phyloP scores from a whole-genome alignment of 2,888 invertebrate species.

The Drosophila parthenogenetica region DNA sequence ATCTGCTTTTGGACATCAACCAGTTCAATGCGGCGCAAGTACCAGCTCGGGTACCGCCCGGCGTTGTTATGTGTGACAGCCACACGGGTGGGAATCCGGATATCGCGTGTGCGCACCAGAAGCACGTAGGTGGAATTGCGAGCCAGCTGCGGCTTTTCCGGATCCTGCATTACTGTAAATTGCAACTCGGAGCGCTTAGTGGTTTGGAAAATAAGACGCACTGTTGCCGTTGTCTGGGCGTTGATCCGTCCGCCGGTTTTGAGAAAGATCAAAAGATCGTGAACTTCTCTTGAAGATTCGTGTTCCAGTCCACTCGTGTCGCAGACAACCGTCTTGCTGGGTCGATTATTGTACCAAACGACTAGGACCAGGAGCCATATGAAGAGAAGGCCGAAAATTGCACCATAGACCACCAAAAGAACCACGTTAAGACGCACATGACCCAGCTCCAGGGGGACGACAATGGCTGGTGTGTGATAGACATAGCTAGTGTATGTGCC shows the following conservation, averaged over 20 bases:
- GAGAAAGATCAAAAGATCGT: constrained; percentile 56
- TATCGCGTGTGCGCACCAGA: constrained; percentile 53
- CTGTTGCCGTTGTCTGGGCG: constrained; percentile 56
- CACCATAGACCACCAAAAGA: neutral
- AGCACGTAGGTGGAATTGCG: constrained; percentile 54
- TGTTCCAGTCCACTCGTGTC: constrained; percentile 39
- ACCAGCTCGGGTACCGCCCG: constrained; percentile 67
- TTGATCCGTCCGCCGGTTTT: constrained; percentile 58
- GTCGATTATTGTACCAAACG: constrained; percentile 9
- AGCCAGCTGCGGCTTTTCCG: constrained; percentile 35
- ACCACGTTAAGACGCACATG: rapidly evolving
- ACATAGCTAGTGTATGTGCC: constrained; percentile 64
- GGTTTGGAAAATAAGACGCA: constrained; percentile 51
- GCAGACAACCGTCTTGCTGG: constrained; percentile 45
- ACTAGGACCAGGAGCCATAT: constrained; percentile 17
- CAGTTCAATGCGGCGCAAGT: constrained; percentile 44
- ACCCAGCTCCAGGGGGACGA: constrained; percentile 17
- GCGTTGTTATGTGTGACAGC: constrained; percentile 55
- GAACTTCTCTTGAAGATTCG: constrained; percentile 21
- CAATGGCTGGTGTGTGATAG: constrained; percentile 25
- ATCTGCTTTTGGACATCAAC: constrained; percentile 51
- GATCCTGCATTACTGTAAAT: constrained; percentile 55
- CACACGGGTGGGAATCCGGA: constrained; percentile 58
- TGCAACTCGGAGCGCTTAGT: constrained; percentile 14
- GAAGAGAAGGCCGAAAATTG: rapidly evolving